Evolutionary conservation across 2,797 vertebrate genomes (phyloP), one percentile per base, ranked within the genome.

Genomic region (Sebastes hubbsi): DNA sequence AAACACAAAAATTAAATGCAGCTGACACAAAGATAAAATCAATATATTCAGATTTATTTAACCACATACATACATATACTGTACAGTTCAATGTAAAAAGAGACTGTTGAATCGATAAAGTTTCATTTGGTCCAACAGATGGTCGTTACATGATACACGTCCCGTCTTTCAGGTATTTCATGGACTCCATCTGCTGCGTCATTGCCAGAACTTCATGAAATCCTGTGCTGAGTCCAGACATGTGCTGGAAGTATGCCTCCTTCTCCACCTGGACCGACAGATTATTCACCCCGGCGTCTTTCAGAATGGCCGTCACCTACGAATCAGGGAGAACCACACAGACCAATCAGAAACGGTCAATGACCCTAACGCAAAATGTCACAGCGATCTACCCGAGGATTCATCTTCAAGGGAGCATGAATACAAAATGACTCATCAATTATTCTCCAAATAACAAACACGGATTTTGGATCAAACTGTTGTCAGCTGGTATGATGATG

Each of bases 221-320:
- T 59, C 97, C 98, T 1, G 97, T 97, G 93, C 98, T 99, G 20
- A 99, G 97, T 74, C 98, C 98, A 0, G 98, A 99, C 98, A 99
- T 99, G 89, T 99, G 98, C 89, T 99, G 98, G 92, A 99, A 99
- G 90, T 99, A 99, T 1, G 98, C 97, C 78, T 99, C 98, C 90
- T 99, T 99, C 93, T 99, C 98, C 91, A 99, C 97, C 88, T 99
- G 98, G 29, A 99, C 94, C 1, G 97, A 98, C 86, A 99, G 93
- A 69, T 99, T 99, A 79, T 99, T 99, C 78, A 99, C 97, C 0
- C 98, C 98, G 1, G 96, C 97, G 73, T 99, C 98, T 94, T 99
- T 99, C 85, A 99, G 88, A 87, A 98, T 92, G 4, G 97, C 95
- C 29, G 97, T 98, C 86, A 99, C 97, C 98, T 99, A 85, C 4